Evolutionary conservation across 2,113 vertebrate genomes (phyloP), one percentile per base, ranked within the genome.

Genomic region (Myodes glareolus): DNA sequence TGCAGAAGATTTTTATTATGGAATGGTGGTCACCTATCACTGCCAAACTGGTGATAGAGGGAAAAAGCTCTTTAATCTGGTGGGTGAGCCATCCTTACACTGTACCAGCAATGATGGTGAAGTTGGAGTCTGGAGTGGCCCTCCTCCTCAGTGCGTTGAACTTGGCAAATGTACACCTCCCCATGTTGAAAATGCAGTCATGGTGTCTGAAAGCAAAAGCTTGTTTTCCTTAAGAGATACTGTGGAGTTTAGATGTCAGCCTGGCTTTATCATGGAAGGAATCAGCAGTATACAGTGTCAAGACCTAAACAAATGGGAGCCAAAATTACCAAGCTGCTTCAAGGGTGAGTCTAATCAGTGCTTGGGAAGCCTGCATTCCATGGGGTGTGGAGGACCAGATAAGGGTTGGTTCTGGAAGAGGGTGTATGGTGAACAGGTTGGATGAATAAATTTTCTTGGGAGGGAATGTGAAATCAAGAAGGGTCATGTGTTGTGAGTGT

Each of bases 111-210:
- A 0, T 0, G 98, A 98, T 0, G 81, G 95, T 5, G 0, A 1
- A 0, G 95, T 76, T 0, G 98, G 99, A 12, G 39, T 90, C 4
- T 98, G 98, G 98, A 99, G 98, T 0, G 33, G 96, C 0, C 97
- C 97, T 7, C 92, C 96, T 0, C 98, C 98, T 0, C 63, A 14
- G 0, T 98, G 98, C 0, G 96, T 98, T 39, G 0, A 70, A 87
- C 97, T 55, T 9, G 95, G 92, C 0, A 97, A 19, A 0, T 98
- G 98, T 92, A 94, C 82, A 0, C 68, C 95, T 63, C 98, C 98
- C 0, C 36, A 0, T 0, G 8, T 98, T 27, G 97, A 70, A 63
- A 95, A 98, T 0, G 98, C 96, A 75, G 78, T 95, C 36, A 82
- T 95, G 7, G 70, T 96, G 13, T 85, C 97, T 80, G 89, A 19